Conservation (phyloP, 1,140 invertebrate species). For the Bombus breviceps region DNA sequence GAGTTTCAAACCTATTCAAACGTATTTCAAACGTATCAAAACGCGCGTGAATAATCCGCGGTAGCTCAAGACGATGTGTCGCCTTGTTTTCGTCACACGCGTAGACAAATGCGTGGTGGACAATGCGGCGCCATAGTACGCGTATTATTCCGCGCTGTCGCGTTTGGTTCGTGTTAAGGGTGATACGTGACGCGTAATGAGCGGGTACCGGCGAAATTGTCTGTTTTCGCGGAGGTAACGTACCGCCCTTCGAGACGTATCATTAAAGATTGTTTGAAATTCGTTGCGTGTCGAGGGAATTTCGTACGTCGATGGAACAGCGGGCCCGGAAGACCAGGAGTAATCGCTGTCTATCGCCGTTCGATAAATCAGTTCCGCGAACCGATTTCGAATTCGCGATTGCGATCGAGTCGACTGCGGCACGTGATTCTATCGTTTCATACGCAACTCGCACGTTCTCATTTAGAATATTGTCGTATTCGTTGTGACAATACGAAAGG, state of each 20-base stretch:
- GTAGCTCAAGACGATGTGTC: background rate
- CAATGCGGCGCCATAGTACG: conserved; percentile 2
- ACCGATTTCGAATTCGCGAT: conserved; percentile 35
- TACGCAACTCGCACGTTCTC: background rate
- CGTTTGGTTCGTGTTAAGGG: conserved; percentile 25
- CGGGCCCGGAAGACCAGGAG: conserved; percentile 17
- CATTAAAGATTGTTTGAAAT: conserved; percentile 65
- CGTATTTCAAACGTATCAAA: background rate
- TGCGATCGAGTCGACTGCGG: conserved; percentile 38
- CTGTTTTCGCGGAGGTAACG: conserved; percentile 23
- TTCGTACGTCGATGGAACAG: conserved; percentile 20
- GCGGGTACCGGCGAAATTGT: conserved; percentile 37
- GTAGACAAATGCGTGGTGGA: background rate
- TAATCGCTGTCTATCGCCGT: conserved; percentile 52
- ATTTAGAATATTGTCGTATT: background rate
- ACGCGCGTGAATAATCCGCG: background rate
- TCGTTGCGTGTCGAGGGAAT: conserved; percentile 56
- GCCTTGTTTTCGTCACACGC: background rate
- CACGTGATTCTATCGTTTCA: conserved; percentile 48
- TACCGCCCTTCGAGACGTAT: conserved; percentile 34
- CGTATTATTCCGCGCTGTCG: conserved; percentile 3
- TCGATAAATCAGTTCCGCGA: conserved; percentile 58
- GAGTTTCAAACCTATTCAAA: background rate
- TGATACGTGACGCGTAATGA: conserved; percentile 17
- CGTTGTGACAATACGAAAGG: too few species aligned